A percentile compares a stretch with the other conserved stretches of the same genome.
phyloP scores from a whole-genome alignment of 2,113 vertebrate species.

The Salvelinus sp. region DNA sequence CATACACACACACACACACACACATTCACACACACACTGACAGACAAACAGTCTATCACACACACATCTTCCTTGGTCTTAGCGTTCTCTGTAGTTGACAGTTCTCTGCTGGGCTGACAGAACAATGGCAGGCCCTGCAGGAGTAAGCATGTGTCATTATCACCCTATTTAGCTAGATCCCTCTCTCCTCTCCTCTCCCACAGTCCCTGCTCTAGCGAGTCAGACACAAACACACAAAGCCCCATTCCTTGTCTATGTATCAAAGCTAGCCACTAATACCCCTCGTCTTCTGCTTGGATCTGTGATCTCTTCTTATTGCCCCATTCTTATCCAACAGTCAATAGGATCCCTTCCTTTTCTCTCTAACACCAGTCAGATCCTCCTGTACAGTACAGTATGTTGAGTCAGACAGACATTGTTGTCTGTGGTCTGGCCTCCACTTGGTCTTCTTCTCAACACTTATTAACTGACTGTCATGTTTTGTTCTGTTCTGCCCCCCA shows the following conservation, averaged over 20 bases:
- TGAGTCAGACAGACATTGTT: slow-evolving; percentile 39
- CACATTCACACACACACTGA: slow-evolving; percentile 30
- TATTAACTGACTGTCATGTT: slow-evolving; percentile 73
- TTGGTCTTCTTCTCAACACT: slow-evolving; percentile 47
- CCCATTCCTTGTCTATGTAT: slow-evolving; percentile 24
- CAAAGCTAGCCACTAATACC: slow-evolving; percentile 47
- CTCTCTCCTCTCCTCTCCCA: not conserved
- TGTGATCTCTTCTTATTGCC: slow-evolving; percentile 57
- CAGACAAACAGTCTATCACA: slow-evolving; percentile 9
- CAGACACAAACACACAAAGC: not conserved
- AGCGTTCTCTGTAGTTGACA: not conserved
- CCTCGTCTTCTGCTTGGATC: slow-evolving; percentile 41
- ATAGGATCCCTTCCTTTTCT: slow-evolving; percentile 25
- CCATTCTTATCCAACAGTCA: slow-evolving; percentile 55
- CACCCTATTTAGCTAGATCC: not conserved
- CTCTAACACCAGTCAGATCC: slow-evolving; percentile 10
- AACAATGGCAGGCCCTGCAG: not conserved
- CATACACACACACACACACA: slow-evolving; percentile 25
- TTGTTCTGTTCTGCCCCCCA: slow-evolving; percentile 27
- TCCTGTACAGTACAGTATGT: slow-evolving; percentile 11
- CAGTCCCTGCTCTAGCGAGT: not conserved
- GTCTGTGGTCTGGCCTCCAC: not conserved
- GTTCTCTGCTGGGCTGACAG: not conserved
- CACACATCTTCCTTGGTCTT: not conserved
- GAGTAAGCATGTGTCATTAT: slow-evolving; percentile 58